Evolutionary conservation across 2,888 invertebrate genomes (phyloP).

Genomic region (Lottia gigantea): DNA sequence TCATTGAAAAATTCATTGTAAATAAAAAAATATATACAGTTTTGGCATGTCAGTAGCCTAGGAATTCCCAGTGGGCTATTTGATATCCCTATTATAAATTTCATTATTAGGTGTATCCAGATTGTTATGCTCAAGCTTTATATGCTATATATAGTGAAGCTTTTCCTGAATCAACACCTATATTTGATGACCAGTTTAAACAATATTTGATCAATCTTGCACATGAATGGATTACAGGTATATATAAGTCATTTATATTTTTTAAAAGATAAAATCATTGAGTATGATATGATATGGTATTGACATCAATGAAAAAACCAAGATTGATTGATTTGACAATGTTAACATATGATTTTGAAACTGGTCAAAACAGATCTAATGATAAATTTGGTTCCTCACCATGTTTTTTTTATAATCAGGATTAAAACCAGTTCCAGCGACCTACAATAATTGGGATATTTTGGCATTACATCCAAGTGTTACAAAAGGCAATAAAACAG

Average conservation of each 20-base stretch:
- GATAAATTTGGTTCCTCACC: background rate
- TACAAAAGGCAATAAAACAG: constrained; percentile 33
- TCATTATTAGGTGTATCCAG: constrained; percentile 57
- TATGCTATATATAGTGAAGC: constrained; percentile 60
- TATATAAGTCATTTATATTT: too few relatives aligned
- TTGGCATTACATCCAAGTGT: constrained; percentile 44
- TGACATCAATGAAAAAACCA: too few relatives aligned
- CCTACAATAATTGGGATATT: constrained; percentile 57
- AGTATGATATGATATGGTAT: too few relatives aligned
- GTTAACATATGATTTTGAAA: too few relatives aligned
- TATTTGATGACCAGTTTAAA: constrained; percentile 62
- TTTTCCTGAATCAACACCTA: constrained; percentile 61
- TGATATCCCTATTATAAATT: background rate
- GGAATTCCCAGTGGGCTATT: too few relatives aligned
- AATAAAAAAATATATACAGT: too few relatives aligned
- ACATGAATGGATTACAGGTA: constrained; percentile 64
- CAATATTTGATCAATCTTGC: constrained; percentile 55
- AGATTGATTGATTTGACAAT: too few relatives aligned
- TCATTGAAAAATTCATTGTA: too few relatives aligned
- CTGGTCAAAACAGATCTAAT: background rate
- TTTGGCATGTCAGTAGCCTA: too few relatives aligned
- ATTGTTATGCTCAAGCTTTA: constrained; percentile 61
- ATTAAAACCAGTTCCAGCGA: constrained; percentile 55
- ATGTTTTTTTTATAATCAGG: constrained; percentile 38
- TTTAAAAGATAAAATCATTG: too few relatives aligned